Evolutionary conservation across 2,797 vertebrate genomes (phyloP).

Genomic region (Calcarius lapponicus): DNA sequence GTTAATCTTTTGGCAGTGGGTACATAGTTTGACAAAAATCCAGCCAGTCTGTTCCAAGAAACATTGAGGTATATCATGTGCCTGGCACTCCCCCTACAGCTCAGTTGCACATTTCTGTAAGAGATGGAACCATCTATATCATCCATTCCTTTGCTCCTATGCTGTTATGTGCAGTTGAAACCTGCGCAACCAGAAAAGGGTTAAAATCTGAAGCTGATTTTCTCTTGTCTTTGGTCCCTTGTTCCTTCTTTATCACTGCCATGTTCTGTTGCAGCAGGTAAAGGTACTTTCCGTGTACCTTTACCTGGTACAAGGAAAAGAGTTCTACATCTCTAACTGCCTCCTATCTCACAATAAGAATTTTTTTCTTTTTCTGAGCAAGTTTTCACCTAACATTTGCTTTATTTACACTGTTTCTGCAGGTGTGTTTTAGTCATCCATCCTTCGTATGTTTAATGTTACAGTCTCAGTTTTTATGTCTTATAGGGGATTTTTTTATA

Average conservation of each 20-base stretch:
- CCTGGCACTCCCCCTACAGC: conserved; percentile 50
- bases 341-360: conserved; percentile 73
- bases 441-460: neutral
- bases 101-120: neutral
- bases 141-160: neutral
- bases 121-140: neutral
- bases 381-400: neutral
- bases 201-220: neutral
- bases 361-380: neutral
- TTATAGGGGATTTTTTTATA: neutral
- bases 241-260: conserved; percentile 61
- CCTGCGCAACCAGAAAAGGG: neutral
- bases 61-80: neutral
- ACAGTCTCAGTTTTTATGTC: neutral
- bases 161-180: neutral
- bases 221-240: neutral
- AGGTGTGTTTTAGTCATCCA: neutral
- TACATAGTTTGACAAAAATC: neutral
- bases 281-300: neutral
- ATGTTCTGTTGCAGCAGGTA: conserved; percentile 60
- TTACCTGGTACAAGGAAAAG: conserved; percentile 81
- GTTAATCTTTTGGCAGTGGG: neutral
- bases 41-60: neutral
- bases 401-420: neutral
- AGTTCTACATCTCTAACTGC: conserved; percentile 85